Evolutionary conservation across 2,888 invertebrate species (phyloP), one percentile per base, ranked within the genome.

Genomic region (Omphaloscelis lunosa): DNA sequence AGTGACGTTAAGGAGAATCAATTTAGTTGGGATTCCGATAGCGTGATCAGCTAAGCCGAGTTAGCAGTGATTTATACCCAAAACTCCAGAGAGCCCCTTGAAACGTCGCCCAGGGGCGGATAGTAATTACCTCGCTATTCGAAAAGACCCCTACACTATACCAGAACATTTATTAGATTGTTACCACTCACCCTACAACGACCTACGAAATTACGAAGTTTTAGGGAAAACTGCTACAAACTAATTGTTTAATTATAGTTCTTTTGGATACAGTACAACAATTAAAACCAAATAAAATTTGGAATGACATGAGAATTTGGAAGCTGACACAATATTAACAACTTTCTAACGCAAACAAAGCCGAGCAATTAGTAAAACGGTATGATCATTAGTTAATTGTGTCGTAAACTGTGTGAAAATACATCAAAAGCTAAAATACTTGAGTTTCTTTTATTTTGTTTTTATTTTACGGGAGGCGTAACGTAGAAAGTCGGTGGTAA

Each of bases 51-150:
- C 85, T 88, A 89, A 90, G 90, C 88, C 87, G 84, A 89, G 89
- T 94, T 94, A 94, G 88, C 90, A 90, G 88, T 95, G 94, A 96
- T 95, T 95, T 95, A 95, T 94, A 86, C 86, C 88, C 85, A 82
- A 83, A 87, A 86, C 89, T 88, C 90, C 85, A 86, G 79, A 88
- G 84, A 88, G 88, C 87, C 91, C 91, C 89, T 89, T 89, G 86
- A 89, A 91, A 84, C 86, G 86, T 89, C 89, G 89, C 92, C 92
- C 89, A 88, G 90, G 91, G 94, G 93, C 91, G 90, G 85, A 92
- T 91, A 92, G 93, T 94, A 94, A 94, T 90, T 90, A 90, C 91
- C 92, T 90, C 88, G 88, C 90, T 88, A 86, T 90, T 90, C 89
- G 83, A 89, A 89, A 88, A 89, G 89, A 88, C 91, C 93, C 92